Evolutionary conservation across 2,888 invertebrate species (phyloP).

Genomic region (Brassicogethes aeneus): DNA sequence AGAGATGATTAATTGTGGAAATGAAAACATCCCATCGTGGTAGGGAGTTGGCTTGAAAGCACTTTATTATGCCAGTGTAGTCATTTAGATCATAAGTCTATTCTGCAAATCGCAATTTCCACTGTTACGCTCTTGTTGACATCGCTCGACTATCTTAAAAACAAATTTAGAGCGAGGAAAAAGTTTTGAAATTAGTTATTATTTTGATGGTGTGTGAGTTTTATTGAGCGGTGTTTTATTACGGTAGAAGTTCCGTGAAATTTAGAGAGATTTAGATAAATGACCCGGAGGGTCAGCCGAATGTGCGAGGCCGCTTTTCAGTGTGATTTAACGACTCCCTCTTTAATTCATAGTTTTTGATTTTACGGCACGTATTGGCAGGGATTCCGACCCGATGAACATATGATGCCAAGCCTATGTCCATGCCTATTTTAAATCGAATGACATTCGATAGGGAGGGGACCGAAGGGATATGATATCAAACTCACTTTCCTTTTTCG

Average conservation of each 20-base stretch:
- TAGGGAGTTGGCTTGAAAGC: constrained; percentile 17
- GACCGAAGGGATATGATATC: too few relatives aligned
- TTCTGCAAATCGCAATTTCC: constrained; percentile 19
- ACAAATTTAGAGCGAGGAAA: constrained; percentile 4
- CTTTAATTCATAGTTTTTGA: constrained; percentile 7
- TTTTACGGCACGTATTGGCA: constrained; percentile 4
- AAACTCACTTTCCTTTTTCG: constrained; percentile 10
- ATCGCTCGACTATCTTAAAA: constrained; percentile 7
- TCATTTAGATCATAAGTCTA: constrained; percentile 22
- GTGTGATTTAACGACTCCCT: constrained; percentile 1
- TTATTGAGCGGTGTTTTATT: not conserved
- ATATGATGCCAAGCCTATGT: constrained; percentile 6
- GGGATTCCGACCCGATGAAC: constrained; percentile 5
- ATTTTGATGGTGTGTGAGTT: not conserved
- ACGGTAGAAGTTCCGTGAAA: not conserved
- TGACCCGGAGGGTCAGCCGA: not conserved
- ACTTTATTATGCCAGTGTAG: constrained; percentile 21
- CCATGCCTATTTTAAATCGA: constrained; percentile 15
- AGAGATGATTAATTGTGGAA: constrained; percentile 22
- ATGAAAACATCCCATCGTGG: constrained; percentile 20
- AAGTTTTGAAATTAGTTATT: not conserved
- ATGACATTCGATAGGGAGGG: constrained; percentile 16
- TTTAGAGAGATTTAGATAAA: constrained; percentile 1
- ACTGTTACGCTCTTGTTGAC: constrained; percentile 19
- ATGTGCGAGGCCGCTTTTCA: not conserved